These are phyloP conservation scores for Acanthopleura granulata DNA, from an alignment of 2,888 invertebrate genomes.

Conservation along the genomic window DNA sequence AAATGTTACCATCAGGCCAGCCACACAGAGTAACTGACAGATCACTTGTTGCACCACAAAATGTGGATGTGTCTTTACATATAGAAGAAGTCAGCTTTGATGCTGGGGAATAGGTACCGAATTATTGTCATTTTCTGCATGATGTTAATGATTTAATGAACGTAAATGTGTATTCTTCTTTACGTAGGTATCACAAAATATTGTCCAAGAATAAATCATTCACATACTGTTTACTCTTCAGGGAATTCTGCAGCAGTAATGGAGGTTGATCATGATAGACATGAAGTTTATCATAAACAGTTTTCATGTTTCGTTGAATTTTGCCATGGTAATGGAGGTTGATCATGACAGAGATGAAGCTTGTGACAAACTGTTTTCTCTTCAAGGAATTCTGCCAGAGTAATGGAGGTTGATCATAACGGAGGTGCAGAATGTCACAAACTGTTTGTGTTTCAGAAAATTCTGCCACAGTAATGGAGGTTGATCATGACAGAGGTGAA, in stretches of 20 bases:
- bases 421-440: conserved; percentile 75
- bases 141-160: no score
- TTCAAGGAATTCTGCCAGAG: conserved; percentile 78
- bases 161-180: no score
- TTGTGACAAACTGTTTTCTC: conserved; percentile 69
- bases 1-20: no score
- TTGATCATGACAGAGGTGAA: conserved; percentile 84
- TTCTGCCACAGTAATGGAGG: conserved; percentile 87
- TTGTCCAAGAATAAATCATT: no score
- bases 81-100: no score
- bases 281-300: conserved; percentile 75
- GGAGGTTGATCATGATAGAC: conserved; percentile 91
- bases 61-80: no score
- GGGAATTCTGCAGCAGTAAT: conserved; percentile 80
- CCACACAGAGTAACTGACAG: no score
- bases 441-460: conserved; percentile 67
- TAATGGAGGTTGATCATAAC: conserved; percentile 95
- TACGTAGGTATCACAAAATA: no score
- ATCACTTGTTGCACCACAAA: no score
- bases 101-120: no score
- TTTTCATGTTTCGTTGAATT: conserved; percentile 70
- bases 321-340: conserved; percentile 88
- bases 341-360: conserved; percentile 85
- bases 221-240: neutral
- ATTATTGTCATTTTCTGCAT: no score